Evolutionary conservation across 1,140 invertebrate species (phyloP), one percentile per base, ranked within the genome.

Genomic region (Cyphomyrmex costatus): DNA sequence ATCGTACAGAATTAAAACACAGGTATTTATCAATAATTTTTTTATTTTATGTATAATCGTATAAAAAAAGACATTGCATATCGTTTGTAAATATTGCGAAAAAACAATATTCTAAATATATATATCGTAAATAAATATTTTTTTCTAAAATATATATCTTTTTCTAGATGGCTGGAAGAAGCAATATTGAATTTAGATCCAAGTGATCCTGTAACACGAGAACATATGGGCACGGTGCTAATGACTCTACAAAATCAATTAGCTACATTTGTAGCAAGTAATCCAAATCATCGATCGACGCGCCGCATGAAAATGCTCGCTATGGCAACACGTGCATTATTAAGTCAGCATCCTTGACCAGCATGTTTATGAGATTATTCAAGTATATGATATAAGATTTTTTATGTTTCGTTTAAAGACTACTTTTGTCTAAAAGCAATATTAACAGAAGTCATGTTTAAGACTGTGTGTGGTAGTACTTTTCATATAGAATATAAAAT

Each of bases 1-100:
- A 97, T 76, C 97, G 98, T 91, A 98, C 98, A n/a, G 97, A 98
- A 90, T 95, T 98, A 5, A 99, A 99, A 94, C 96, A 98, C 88
- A 98, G 97, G 98, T 99, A 95, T 49, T 68, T 68, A 90, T 89
- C 30, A 49, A 12, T 49, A 12, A 74, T 61, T 56, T 51, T 27
- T 49, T 5, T 30, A 42, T 71, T 60, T 42, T 12, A 8, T 61
- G 2, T 68, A 7, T 16, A 56, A 19, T 71, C 3, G 30, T 49
- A 27, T 65, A 49, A 49, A 36, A 66, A 30, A 0, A 16, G 14
- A 33, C 8, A 61, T 79, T 61, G 14, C 36, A 42, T 8, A 42
- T n/a, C n/a, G 46, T 49, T 79, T 58, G 16, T 16, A 19, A 14
- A 24, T 16, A 27, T 63, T 42, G 21, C 0, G 89, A 79, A 46